phyloP scores from a whole-genome alignment of 2,888 invertebrate species.

The Mythimna vitellina region DNA sequence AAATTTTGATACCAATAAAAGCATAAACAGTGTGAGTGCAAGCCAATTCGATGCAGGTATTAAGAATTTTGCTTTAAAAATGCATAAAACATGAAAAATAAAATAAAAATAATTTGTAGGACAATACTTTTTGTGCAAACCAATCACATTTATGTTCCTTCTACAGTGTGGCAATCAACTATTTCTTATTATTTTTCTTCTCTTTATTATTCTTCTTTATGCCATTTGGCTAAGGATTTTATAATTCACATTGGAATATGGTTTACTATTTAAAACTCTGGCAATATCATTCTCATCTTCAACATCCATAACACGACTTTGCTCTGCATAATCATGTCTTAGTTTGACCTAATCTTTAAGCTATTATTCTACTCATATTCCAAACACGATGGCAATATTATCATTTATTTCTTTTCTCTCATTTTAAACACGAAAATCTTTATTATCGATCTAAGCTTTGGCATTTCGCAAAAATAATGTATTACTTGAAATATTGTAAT shows the following conservation, averaged over 20 bases:
- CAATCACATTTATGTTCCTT: conserved; percentile 80
- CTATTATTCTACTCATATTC: background rate
- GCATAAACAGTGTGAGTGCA: conserved; percentile 87
- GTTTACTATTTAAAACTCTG: too few relatives aligned
- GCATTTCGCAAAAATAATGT: background rate
- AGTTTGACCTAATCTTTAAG: background rate
- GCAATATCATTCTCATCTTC: too few relatives aligned
- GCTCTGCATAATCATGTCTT: background rate
- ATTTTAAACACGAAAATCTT: background rate
- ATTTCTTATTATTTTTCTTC: conserved; percentile 1
- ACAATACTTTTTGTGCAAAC: conserved; percentile 81
- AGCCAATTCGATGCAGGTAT: conserved; percentile 83
- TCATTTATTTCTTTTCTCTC: background rate
- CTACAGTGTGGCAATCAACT: conserved; percentile 57
- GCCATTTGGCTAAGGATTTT: too few relatives aligned
- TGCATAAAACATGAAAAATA: conserved; percentile 73
- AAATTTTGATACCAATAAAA: conserved; percentile 75
- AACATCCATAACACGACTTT: background rate
- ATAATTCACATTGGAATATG: too few relatives aligned
- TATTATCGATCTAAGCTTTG: background rate
- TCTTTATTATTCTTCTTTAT: background rate
- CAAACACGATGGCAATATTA: background rate
- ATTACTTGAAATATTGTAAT: background rate
- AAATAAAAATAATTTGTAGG: conserved; percentile 55
- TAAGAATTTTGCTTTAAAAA: conserved; percentile 69